Evolutionary conservation across 2,113 vertebrate species (phyloP).

Genomic region (Emberiza fucata): DNA sequence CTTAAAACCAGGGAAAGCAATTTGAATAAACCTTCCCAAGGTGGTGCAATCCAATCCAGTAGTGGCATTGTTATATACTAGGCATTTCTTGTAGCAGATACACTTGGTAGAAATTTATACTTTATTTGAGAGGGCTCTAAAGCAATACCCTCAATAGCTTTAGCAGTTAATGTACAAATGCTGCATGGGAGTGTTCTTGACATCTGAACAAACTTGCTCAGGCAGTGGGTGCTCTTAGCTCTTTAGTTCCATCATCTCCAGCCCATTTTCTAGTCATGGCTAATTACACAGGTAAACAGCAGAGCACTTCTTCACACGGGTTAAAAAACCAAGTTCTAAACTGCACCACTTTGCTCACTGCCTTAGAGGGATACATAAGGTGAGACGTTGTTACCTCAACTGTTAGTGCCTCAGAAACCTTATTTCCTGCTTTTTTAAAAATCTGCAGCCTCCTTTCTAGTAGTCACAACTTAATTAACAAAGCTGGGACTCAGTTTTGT

Average conservation of each 20-base stretch:
- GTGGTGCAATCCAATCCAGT: background rate
- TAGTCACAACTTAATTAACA: background rate
- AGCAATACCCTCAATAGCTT: background rate
- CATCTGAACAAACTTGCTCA: background rate
- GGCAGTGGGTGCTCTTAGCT: background rate
- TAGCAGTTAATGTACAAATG: background rate
- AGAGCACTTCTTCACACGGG: background rate
- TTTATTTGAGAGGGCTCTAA: background rate
- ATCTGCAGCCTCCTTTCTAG: background rate
- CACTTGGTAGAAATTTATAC: background rate
- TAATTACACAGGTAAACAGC: background rate
- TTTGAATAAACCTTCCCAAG: background rate
- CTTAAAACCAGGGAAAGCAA: background rate
- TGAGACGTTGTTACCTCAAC: background rate
- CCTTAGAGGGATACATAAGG: background rate
- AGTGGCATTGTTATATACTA: background rate
- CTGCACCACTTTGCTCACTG: background rate
- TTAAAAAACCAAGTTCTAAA: background rate
- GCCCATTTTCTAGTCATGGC: background rate
- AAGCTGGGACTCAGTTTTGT: background rate
- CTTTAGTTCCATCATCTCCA: background rate
- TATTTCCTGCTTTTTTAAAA: background rate
- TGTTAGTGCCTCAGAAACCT: background rate
- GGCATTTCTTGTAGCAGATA: background rate
- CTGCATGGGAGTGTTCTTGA: background rate